Percentiles rank a stretch among this genome's conserved stretches.
Evolutionary conservation across 1,140 invertebrate genomes (phyloP).

Genomic region (Drosophila kikkawai): DNA sequence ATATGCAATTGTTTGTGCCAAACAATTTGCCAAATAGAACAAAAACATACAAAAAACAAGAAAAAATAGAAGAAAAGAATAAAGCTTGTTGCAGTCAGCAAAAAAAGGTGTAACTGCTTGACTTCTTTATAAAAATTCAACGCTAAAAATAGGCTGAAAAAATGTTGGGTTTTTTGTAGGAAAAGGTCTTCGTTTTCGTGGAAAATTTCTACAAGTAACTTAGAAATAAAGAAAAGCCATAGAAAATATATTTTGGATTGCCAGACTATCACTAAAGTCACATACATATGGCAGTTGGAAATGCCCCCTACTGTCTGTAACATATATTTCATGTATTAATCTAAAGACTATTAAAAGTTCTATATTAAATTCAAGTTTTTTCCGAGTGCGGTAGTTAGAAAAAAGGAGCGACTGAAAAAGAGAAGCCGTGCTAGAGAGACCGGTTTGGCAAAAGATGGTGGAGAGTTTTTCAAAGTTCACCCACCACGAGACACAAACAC

Average conservation of each 20-base stretch:
- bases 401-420: neutral
- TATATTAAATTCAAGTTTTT: constrained; percentile 2
- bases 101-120: neutral
- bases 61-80: constrained; percentile 7
- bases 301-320: too few relatives aligned
- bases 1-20: constrained; percentile 68
- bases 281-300: too few relatives aligned
- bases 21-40: constrained; percentile 60
- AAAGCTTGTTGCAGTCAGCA: neutral
- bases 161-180: too few relatives aligned
- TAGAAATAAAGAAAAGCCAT: neutral
- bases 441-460: constrained; percentile 36
- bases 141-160: neutral
- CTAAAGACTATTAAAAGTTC: neutral
- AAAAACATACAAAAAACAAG: constrained; percentile 8
- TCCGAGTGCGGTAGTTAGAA: neutral
- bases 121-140: neutral
- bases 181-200: too few relatives aligned
- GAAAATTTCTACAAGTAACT: neutral
- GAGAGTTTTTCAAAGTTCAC: constrained; percentile 49
- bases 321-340: neutral
- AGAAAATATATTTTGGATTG: too few relatives aligned
- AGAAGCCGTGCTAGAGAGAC: neutral
- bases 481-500: constrained; percentile 16
- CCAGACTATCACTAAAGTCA: neutral